phyloP scores from a whole-genome alignment of 2,888 invertebrate species.

The Caenorhabditis sp. region DNA sequence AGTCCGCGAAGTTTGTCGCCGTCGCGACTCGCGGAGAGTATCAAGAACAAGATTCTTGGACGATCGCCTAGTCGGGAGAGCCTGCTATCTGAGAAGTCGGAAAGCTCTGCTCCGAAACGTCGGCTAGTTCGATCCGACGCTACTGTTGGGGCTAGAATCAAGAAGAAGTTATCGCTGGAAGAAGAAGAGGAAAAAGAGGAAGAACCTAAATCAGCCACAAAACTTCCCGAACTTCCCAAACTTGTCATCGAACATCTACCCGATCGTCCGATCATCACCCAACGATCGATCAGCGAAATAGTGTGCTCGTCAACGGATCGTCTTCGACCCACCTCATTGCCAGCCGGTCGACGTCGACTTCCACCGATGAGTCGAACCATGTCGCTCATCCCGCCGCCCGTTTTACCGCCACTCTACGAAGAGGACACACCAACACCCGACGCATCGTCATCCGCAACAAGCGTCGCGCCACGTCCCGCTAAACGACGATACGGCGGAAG shows the following conservation, averaged over 20 bases:
- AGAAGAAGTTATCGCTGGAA: not conserved
- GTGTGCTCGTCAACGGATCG: not conserved
- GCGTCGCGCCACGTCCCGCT: constrained; percentile 7
- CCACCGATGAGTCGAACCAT: constrained; percentile 47
- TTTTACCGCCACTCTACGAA: constrained; percentile 54
- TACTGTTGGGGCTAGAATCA: not conserved
- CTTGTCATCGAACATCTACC: not conserved
- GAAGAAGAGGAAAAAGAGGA: not conserved
- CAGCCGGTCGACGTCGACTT: constrained; percentile 9
- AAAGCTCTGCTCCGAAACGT: not conserved
- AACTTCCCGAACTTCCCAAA: not conserved
- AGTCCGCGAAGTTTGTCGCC: not conserved
- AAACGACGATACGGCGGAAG: constrained; percentile 43
- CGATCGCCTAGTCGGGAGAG: not conserved
- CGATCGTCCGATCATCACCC: constrained; percentile 6
- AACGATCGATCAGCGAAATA: not conserved
- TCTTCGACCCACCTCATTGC: constrained; percentile 4
- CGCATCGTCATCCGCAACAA: not conserved
- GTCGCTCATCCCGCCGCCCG: constrained; percentile 48
- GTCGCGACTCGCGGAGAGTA: too few species aligned
- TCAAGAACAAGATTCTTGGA: not conserved
- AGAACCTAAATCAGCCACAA: not conserved
- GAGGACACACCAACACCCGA: constrained; percentile 26
- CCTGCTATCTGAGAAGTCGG: not conserved
- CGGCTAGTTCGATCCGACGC: not conserved